phyloP scores from a whole-genome alignment of 1,140 invertebrate genomes.

The Ericerus pela region DNA sequence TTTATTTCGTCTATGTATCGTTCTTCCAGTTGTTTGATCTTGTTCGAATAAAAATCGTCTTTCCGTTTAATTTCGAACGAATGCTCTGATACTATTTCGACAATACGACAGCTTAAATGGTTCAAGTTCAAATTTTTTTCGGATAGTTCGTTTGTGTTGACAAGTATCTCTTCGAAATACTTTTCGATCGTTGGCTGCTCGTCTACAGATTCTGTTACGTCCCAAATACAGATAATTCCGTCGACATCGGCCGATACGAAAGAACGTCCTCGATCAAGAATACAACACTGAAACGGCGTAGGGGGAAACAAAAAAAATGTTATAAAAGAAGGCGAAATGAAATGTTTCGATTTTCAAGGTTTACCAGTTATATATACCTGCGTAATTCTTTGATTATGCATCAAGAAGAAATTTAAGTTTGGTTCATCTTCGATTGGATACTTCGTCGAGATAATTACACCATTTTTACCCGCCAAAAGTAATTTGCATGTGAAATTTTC shows the following conservation, averaged over 20 bases:
- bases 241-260: constrained; percentile 40
- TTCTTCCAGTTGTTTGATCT: constrained; percentile 47
- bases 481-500: constrained; percentile 29
- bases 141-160: constrained; percentile 35
- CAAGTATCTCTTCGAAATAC: constrained; percentile 43
- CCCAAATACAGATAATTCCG: constrained; percentile 71
- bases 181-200: constrained; percentile 52
- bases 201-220: constrained; percentile 56
- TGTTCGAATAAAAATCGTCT: constrained; percentile 44
- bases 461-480: constrained; percentile 55
- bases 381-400: constrained; percentile 45
- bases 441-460: constrained; percentile 57
- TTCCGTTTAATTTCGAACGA: constrained; percentile 51
- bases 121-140: constrained; percentile 31
- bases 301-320: neutral
- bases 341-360: neutral
- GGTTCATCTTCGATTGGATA: constrained; percentile 58
- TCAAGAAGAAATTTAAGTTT: constrained; percentile 49
- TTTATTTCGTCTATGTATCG: constrained; percentile 48
- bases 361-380: neutral
- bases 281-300: neutral
- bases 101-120: constrained; percentile 46
- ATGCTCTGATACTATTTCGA: constrained; percentile 55
- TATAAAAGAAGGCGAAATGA: neutral
- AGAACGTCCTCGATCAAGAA: neutral